These are phyloP conservation scores for Scaptomyza graminum DNA, from an alignment of 1,140 invertebrate genomes.

Conservation along the genomic window DNA sequence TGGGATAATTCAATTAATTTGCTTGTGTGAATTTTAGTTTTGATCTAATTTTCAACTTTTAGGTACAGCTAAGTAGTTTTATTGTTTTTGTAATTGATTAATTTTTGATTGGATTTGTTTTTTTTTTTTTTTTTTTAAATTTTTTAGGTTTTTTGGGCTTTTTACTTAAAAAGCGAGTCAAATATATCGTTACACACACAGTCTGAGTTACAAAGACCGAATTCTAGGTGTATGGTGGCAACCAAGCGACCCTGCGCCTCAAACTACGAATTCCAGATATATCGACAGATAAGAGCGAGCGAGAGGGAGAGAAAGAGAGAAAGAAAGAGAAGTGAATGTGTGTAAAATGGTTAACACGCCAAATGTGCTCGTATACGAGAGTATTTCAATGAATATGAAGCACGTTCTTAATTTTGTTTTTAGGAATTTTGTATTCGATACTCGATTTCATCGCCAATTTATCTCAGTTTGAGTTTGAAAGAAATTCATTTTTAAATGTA, in stretches of 20 bases:
- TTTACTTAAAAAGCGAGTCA: constrained; percentile 83
- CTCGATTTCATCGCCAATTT: constrained; percentile 53
- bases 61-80: constrained; percentile 70
- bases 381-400: constrained; percentile 43
- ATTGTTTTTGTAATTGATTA: constrained; percentile 20
- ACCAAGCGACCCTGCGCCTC: constrained; percentile 80
- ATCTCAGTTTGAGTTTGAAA: constrained; percentile 81
- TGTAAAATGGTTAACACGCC: no score
- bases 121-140: constrained; percentile 17
- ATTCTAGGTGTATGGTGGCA: constrained; percentile 83
- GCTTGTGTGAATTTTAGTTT: constrained; percentile 44
- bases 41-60: constrained; percentile 55
- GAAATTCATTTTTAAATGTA: constrained; percentile 82
- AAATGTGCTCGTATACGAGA: constrained; percentile 48
- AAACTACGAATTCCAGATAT: constrained; percentile 64
- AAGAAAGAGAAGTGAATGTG: constrained; percentile 59
- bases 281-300: constrained; percentile 30
- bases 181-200: constrained; percentile 84
- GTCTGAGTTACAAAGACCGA: constrained; percentile 83
- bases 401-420: constrained; percentile 25
- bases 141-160: constrained; percentile 44
- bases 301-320: constrained; percentile 54
- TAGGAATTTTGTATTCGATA: constrained; percentile 49
- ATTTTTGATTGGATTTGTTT: constrained; percentile 15
- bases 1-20: constrained; percentile 20